Evolutionary conservation across 2,888 invertebrate species (phyloP), one percentile per base, ranked within the genome.

Genomic region (Hyles lineata): DNA sequence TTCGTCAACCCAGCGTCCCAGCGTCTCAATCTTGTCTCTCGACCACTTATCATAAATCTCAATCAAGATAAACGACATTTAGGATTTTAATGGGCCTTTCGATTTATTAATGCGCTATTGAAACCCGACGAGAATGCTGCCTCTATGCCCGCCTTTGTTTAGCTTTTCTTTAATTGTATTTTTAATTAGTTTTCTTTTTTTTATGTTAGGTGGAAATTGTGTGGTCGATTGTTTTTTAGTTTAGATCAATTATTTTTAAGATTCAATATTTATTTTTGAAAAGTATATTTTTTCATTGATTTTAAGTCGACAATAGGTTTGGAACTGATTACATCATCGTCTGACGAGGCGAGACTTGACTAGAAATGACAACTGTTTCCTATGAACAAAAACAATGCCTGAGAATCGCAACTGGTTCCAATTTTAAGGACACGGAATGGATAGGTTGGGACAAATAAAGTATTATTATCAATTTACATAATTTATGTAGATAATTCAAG

Each of bases 61-160:
- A 83, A 93, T 93, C 93, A 90, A 90, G 92, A 93, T 93, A 91
- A 91, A 87, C 87, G 89, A 90, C 92, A 89, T 89, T 92, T 92
- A 90, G 86, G 87, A 87, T 88, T 90, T 90, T 92, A 93, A 93
- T 92, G 91, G 89, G 81, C 80, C 86, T 83, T 84, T 87, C 87
- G 86, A 90, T 90, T 87, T 92, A 93, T 92, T 91, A 91, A 90
- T 90, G 90, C 83, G 80, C 86, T 82, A 87, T 88, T 85, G 84
- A 86, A 82, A 75, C 75, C 76, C 72, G 74, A 74, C 63, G 74
- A 83, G 85, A 85, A 87, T 86, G 86, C 81, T 67, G 77, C 74
- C 50, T 73, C 43, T 72, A 74, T 73, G 67, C 25, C 71, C 63
- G 73, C 62, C 70, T 76, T 75, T 76, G 76, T 76, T 78, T 67